Conservation (phyloP, 2,113 vertebrate genomes). For the Chloebia gouldiae region DNA sequence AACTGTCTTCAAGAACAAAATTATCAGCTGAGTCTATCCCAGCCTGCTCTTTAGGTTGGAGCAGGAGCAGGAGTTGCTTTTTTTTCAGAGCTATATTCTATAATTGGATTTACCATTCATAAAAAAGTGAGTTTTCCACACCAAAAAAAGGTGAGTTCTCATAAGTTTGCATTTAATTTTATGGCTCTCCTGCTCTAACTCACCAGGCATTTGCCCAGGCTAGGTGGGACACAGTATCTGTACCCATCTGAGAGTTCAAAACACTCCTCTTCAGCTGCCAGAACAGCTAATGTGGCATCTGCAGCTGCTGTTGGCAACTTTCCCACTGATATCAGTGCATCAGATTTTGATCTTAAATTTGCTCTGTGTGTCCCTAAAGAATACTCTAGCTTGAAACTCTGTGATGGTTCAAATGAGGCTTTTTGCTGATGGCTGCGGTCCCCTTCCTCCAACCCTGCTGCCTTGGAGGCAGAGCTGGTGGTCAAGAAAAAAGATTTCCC, state of each 20-base stretch:
- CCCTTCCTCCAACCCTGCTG: background rate
- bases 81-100: background rate
- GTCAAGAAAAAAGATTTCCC: background rate
- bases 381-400: background rate
- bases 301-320: background rate
- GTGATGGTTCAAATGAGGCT: background rate
- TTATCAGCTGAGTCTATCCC: background rate
- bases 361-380: background rate
- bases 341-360: constrained; percentile 24
- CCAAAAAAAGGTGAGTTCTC: background rate
- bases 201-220: background rate
- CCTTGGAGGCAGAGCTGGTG: background rate
- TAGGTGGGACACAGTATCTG: background rate
- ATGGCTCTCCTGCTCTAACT: background rate
- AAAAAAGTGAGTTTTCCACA: background rate
- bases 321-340: background rate
- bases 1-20: background rate
- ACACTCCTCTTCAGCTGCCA: background rate
- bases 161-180: background rate
- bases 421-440: background rate
- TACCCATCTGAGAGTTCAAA: background rate
- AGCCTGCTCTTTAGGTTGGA: background rate
- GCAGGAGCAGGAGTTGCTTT: background rate
- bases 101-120: background rate
- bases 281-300: background rate